Percentiles rank a stretch among this genome's conserved stretches.
These are phyloP conservation scores for Diploscapter pachys DNA, from an alignment of 1,140 invertebrate genomes.

Conservation along the genomic window DNA sequence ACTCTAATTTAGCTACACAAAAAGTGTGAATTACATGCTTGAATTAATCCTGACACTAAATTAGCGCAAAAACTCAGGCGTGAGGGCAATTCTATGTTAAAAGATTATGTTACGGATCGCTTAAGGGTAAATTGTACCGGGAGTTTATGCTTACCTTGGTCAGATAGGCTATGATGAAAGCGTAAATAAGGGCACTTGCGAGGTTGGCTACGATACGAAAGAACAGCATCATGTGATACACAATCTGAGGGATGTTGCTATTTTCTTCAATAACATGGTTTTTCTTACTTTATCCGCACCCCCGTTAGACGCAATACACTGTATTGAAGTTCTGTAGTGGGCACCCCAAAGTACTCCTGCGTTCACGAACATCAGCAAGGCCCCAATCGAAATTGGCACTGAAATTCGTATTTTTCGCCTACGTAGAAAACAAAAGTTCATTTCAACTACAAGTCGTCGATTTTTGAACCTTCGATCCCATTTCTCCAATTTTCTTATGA, in stretches of 20 bases:
- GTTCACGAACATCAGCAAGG: too few species aligned
- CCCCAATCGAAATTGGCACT: too few species aligned
- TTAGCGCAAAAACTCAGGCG: background rate
- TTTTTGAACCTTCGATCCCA: too few species aligned
- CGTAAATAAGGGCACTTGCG: slow-evolving; percentile 18
- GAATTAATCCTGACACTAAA: background rate
- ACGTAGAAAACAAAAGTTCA: too few species aligned
- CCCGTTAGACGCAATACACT: slow-evolving; percentile 24
- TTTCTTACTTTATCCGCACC: slow-evolving; percentile 4
- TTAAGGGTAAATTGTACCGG: background rate
- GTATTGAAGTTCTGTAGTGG: background rate
- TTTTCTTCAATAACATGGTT: too few species aligned
- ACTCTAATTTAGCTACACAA: too few species aligned
- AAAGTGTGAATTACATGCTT: too few species aligned
- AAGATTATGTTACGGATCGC: too few species aligned
- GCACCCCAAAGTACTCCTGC: background rate
- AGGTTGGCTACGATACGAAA: slow-evolving; percentile 26
- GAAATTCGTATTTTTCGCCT: too few species aligned
- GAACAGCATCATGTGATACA: slow-evolving; percentile 22
- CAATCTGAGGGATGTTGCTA: slow-evolving; percentile 1
- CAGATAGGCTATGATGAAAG: slow-evolving; percentile 19
- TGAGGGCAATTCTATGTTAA: too few species aligned
- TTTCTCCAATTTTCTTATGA: too few species aligned
- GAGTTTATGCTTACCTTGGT: slow-evolving; percentile 7
- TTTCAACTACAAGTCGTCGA: too few species aligned